phyloP scores from a whole-genome alignment of 2,797 vertebrate genomes.

The Sebastes miniatus region DNA sequence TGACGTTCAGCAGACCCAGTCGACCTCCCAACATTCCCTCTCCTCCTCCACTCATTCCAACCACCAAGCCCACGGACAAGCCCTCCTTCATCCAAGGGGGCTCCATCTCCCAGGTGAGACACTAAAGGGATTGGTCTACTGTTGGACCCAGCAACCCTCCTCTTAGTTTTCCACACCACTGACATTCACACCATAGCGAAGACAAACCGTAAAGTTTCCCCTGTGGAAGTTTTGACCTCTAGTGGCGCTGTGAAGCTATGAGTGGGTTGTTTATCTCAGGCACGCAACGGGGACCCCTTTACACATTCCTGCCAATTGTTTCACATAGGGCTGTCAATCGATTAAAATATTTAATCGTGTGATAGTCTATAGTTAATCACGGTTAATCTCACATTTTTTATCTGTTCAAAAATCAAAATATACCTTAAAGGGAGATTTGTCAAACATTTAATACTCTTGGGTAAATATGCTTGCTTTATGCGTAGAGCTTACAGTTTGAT shows the following conservation, averaged over 20 bases:
- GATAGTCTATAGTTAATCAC: too few relatives aligned
- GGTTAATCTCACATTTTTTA: too few relatives aligned
- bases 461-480: too few relatives aligned
- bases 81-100: conserved; percentile 98
- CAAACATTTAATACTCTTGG: too few relatives aligned
- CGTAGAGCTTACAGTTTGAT: background rate
- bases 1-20: conserved; percentile 91
- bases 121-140: background rate
- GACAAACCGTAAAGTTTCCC: background rate
- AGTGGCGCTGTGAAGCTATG: background rate
- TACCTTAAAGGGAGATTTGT: too few relatives aligned
- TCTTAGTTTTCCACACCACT: background rate
- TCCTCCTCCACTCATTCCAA: conserved; percentile 98
- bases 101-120: conserved; percentile 95
- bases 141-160: background rate
- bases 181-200: background rate
- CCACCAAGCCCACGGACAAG: conserved; percentile 96
- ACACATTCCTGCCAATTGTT: background rate
- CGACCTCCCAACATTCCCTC: conserved; percentile 90
- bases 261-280: background rate
- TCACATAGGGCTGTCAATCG: background rate
- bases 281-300: background rate
- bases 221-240: background rate
- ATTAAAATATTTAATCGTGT: too few relatives aligned
- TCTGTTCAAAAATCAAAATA: too few relatives aligned